Evolutionary conservation across 2,797 vertebrate species (phyloP).

Genomic region (Darevskia mixta): DNA sequence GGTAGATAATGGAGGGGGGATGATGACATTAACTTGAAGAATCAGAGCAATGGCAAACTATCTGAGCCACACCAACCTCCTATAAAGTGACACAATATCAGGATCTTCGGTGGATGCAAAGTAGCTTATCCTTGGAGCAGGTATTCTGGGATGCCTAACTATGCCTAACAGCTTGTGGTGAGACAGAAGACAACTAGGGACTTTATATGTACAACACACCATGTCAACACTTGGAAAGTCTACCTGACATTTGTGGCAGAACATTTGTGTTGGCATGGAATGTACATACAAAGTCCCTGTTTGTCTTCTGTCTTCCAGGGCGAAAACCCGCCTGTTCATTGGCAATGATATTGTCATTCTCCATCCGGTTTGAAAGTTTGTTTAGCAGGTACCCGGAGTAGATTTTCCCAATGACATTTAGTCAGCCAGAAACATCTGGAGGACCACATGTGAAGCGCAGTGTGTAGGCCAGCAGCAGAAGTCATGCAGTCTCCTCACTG

Average conservation of each 20-base stretch:
- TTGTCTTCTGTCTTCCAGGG: not conserved
- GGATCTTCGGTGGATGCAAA: not conserved
- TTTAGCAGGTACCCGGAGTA: too few relatives aligned
- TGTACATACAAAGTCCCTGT: not conserved
- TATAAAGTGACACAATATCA: too few relatives aligned
- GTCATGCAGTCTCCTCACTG: not conserved
- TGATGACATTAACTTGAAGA: slow-evolving; percentile 41
- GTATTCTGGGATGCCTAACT: too few relatives aligned
- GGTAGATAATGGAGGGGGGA: slow-evolving; percentile 15
- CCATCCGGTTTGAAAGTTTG: too few relatives aligned
- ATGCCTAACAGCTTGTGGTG: too few relatives aligned
- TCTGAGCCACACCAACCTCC: not conserved
- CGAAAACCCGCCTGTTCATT: too few relatives aligned
- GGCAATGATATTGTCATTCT: too few relatives aligned
- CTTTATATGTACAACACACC: too few relatives aligned
- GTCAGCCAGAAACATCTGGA: too few relatives aligned
- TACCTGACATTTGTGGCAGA: not conserved
- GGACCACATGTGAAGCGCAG: not conserved
- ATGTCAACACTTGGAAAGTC: too few relatives aligned
- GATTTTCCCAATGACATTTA: too few relatives aligned
- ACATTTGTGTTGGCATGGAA: not conserved
- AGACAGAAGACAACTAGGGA: too few relatives aligned
- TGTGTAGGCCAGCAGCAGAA: not conserved
- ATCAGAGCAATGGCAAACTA: slow-evolving; percentile 15
- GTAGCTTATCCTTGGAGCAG: not conserved